Evolutionary conservation across 2,797 vertebrate species (phyloP).

Genomic region (Rhynchonycteris naso): DNA sequence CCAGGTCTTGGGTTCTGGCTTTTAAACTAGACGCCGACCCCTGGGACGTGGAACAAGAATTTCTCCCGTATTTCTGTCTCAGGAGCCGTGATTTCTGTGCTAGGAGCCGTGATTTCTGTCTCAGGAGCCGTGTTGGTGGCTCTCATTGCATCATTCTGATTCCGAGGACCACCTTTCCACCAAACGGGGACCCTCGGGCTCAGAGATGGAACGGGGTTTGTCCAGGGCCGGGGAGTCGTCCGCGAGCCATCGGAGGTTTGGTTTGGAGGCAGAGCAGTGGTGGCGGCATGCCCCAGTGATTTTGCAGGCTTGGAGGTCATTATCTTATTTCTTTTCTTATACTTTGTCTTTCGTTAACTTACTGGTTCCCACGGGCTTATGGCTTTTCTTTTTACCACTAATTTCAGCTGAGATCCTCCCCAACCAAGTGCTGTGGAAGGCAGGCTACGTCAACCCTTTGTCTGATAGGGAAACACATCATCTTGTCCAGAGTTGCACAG

Average conservation of each 20-base stretch:
- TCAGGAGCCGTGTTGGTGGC: not conserved
- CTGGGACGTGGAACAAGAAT: rapidly evolving
- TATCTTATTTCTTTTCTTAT: not conserved
- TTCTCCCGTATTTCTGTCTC: too few species aligned
- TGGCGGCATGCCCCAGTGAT: too few species aligned
- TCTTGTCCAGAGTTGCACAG: not conserved
- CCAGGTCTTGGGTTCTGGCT: not conserved
- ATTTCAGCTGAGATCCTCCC: not conserved
- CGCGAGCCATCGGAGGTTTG: rapidly evolving
- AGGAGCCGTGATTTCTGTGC: too few species aligned
- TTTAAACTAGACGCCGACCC: not conserved
- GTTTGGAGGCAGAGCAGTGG: too few species aligned
- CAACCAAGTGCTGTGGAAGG: not conserved
- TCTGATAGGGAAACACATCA: not conserved
- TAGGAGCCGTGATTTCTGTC: too few species aligned
- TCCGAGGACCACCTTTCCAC: not conserved
- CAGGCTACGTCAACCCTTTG: not conserved
- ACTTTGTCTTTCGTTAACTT: not conserved
- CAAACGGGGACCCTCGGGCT: not conserved
- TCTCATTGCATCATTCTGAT: not conserved
- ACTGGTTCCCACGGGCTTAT: not conserved
- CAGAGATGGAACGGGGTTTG: not conserved
- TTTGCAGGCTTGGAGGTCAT: not conserved
- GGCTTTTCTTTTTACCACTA: not conserved
- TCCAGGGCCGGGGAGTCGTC: not conserved